These are phyloP conservation scores for Ophonus ardosiacus DNA, from an alignment of 2,888 invertebrate species.

Conservation along the genomic window DNA sequence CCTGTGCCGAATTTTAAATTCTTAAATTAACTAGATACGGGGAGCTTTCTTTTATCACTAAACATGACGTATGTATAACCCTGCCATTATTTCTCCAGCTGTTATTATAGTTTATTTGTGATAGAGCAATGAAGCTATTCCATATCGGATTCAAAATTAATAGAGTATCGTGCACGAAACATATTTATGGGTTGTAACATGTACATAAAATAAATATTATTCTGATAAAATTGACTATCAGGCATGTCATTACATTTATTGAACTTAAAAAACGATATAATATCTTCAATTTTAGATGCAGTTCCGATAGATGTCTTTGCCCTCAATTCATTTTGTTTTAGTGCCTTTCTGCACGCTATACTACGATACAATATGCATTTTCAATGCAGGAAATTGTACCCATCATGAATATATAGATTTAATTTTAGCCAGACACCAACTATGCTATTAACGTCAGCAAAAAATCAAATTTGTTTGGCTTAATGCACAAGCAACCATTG, in stretches of 20 bases:
- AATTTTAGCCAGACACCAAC: not conserved
- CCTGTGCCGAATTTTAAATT: not conserved
- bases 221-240: slow-evolving; percentile 20
- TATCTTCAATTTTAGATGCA: slow-evolving; percentile 43
- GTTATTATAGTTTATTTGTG: not conserved
- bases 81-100: not conserved
- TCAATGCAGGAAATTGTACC: not conserved
- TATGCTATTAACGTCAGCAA: too few species aligned
- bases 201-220: slow-evolving; percentile 38
- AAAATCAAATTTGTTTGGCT: too few species aligned
- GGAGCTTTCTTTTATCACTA: too few species aligned
- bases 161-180: slow-evolving; percentile 31
- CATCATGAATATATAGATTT: not conserved
- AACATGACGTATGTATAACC: too few species aligned
- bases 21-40: not conserved
- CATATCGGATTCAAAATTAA: slow-evolving; percentile 33
- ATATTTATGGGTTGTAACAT: slow-evolving; percentile 37
- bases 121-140: slow-evolving; percentile 22
- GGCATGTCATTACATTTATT: slow-evolving; percentile 28
- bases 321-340: slow-evolving; percentile 49
- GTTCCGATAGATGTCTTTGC: slow-evolving; percentile 48
- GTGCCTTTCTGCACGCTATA: slow-evolving; percentile 8
- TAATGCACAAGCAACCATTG: too few species aligned
- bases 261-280: slow-evolving; percentile 28
- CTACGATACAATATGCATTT: slow-evolving; percentile 28